Evolutionary conservation across 1,140 invertebrate species (phyloP), one percentile per base, ranked within the genome.

Genomic region (Meloidogyne chitwoodi): DNA sequence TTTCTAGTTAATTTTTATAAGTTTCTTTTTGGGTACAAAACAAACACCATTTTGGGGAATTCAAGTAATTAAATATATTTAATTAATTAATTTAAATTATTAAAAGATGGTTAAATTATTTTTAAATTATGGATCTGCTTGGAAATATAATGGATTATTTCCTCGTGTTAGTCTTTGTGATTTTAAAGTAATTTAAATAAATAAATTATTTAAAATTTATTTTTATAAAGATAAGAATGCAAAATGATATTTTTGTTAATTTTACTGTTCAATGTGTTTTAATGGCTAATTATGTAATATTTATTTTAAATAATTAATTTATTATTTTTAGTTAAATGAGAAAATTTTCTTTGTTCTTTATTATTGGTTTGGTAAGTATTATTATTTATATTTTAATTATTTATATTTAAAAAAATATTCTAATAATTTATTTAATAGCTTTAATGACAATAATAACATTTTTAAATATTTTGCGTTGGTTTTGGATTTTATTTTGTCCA

Each of bases 201-300:
- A 16, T 68, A 38, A 29, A 19, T 31, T 16, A 16, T 70, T 24
- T 19, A 29, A 11, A n/a, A 3, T 24, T 16, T 16, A 6, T n/a
- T 48, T 10, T 2, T 16, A 4, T 31, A 12, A 24, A 73, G 71
- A 73, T 73, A 34, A 31, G 71, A 27, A 61, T 56, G 34, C 56
- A 34, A 2, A 31, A 73, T 64, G 71, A 73, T 24, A n/a, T 27
- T 24, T 65, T 73, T 63, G 56, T 19, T 24, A 64, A 73, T 19
- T 63, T 73, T 34, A 73, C 71, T 63, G 56, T 73, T 34, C 71
- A 73, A 62, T 73, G 71, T 31, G 56, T 73, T 31, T 64, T 73
- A 34, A 34, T 63, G 71, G 71, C 71, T 19, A 73, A 73, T 63
- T 73, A 63, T 31, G 71, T 73, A 14, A 72, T n/a, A 56, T 41